phyloP scores from a whole-genome alignment of 2,888 invertebrate species.

The Aphidoletes aphidimyza region DNA sequence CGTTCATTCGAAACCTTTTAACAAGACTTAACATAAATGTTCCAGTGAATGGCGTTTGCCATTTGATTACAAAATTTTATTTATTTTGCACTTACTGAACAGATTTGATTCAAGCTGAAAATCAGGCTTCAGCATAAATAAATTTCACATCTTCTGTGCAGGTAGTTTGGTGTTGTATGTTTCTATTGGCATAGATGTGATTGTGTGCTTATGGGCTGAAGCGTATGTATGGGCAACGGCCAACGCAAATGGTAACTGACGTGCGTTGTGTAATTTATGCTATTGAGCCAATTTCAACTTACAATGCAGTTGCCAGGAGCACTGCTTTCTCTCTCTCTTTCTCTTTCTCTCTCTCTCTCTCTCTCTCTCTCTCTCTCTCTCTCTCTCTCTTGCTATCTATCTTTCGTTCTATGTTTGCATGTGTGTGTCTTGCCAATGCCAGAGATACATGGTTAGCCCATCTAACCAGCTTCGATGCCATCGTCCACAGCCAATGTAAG shows the following conservation, averaged over 20 bases:
- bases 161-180: neutral
- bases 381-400: no score
- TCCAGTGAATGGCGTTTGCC: neutral
- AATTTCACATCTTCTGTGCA: neutral
- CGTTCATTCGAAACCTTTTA: neutral
- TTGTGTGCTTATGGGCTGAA: no score
- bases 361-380: no score
- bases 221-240: neutral
- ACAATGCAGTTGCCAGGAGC: neutral
- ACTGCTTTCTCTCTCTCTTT: no score
- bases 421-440: no score
- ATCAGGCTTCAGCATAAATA: constrained; percentile 21
- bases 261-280: constrained; percentile 8
- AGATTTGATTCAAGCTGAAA: constrained; percentile 38
- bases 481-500: constrained; percentile 3
- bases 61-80: constrained; percentile 3
- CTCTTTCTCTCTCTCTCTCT: no score
- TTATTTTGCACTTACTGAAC: neutral
- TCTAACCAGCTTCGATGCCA: neutral
- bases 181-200: neutral
- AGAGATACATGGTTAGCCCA: neutral
- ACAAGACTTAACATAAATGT: neutral
- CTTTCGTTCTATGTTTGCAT: no score
- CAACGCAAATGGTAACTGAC: neutral
- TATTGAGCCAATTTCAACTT: constrained; percentile 8